A percentile compares a stretch with the other conserved stretches of the same genome.
These are phyloP conservation scores for Podarcis siculus DNA, from an alignment of 2,797 vertebrate species.

Conservation along the genomic window DNA sequence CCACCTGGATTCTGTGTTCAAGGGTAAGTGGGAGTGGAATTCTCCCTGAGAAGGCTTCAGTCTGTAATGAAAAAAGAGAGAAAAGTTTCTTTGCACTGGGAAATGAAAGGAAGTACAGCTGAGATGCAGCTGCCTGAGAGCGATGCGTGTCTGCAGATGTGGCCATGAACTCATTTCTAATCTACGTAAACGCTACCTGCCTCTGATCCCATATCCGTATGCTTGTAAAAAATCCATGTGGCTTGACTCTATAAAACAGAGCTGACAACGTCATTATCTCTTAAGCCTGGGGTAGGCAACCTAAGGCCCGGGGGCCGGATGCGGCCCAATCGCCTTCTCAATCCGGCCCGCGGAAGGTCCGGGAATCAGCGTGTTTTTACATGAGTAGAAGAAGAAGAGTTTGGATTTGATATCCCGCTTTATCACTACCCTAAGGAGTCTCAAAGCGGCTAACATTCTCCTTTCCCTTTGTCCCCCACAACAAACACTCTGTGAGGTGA, in stretches of 20 bases:
- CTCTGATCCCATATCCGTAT: slow-evolving; percentile 14
- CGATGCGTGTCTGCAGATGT: slow-evolving; percentile 40
- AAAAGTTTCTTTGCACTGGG: slow-evolving; percentile 20
- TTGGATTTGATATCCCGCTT: too few relatives aligned
- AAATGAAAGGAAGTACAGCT: slow-evolving; percentile 37
- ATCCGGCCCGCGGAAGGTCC: too few relatives aligned
- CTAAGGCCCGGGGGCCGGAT: too few relatives aligned
- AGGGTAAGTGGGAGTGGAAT: slow-evolving; percentile 9
- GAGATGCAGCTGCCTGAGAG: slow-evolving; percentile 28
- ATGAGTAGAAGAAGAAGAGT: too few relatives aligned
- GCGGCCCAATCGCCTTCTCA: too few relatives aligned
- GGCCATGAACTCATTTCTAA: slow-evolving; percentile 24
- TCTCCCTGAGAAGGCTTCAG: slow-evolving; percentile 6
- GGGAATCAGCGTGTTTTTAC: too few relatives aligned
- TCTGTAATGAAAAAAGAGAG: slow-evolving; percentile 20
- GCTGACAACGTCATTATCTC: slow-evolving; percentile 14
- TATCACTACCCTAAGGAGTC: too few relatives aligned
- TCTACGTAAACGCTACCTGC: slow-evolving; percentile 8
- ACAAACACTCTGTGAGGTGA: too few relatives aligned
- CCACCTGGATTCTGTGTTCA: slow-evolving; percentile 35
- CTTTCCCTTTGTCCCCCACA: too few relatives aligned
- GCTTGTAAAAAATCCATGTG: slow-evolving; percentile 13
- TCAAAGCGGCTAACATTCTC: too few relatives aligned
- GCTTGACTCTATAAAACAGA: slow-evolving; percentile 31
- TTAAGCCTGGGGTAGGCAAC: neutral